Percentiles rank a stretch among this genome's conserved stretches.
These are phyloP conservation scores for Cataglyphis livida DNA, from an alignment of 2,888 invertebrate species.

Conservation along the genomic window DNA sequence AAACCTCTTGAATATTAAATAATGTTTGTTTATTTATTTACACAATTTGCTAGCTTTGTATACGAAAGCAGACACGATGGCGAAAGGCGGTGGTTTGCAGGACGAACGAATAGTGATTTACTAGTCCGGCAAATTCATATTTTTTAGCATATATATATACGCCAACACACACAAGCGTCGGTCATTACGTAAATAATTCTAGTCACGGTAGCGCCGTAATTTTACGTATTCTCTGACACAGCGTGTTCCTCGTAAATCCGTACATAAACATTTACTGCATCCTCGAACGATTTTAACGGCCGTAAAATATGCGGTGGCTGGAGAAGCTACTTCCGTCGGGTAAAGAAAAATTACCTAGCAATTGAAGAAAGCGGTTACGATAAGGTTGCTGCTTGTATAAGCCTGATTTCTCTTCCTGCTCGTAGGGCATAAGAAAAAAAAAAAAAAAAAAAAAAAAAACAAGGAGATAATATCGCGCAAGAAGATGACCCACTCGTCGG, in stretches of 20 bases:
- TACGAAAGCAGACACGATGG: not conserved
- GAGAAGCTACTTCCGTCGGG: not conserved
- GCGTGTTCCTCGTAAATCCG: constrained; percentile 26
- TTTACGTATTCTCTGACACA: constrained; percentile 29
- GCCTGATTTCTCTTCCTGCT: not conserved
- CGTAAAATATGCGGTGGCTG: constrained; percentile 20
- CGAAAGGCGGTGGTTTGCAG: not conserved
- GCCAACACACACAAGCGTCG: constrained; percentile 1
- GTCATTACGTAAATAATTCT: constrained; percentile 43
- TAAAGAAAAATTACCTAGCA: not conserved
- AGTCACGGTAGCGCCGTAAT: constrained; percentile 26
- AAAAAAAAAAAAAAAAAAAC: constrained; percentile 37
- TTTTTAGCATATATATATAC: constrained; percentile 16
- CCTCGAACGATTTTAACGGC: constrained; percentile 28
- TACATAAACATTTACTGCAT: constrained; percentile 30
- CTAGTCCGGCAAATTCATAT: constrained; percentile 20
- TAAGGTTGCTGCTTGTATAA: constrained; percentile 59
- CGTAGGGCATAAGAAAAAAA: not conserved
- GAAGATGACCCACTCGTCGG: constrained; percentile 71
- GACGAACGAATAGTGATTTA: constrained; percentile 5
- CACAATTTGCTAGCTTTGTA: not conserved
- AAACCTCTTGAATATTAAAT: constrained; percentile 26
- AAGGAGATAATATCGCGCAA: constrained; percentile 67
- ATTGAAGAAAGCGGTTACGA: constrained; percentile 58
- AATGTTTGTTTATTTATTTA: constrained; percentile 34